Evolutionary conservation across 1,140 invertebrate species (phyloP).

Genomic region (Trichoplusia ni): DNA sequence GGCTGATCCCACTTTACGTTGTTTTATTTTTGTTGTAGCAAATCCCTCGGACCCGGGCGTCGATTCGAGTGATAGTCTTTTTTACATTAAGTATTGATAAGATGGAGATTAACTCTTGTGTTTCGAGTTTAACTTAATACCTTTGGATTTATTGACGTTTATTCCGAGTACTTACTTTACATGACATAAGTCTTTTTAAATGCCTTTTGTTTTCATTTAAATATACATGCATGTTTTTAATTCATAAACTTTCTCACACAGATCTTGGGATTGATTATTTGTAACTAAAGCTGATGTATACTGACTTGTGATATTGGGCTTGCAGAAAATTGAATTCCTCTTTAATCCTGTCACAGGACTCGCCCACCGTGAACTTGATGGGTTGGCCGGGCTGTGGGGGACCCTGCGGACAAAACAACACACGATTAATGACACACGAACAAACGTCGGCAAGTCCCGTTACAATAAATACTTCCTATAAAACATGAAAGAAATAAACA

Average conservation of each 20-base stretch:
- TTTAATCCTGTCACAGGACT: conserved; percentile 97
- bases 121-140: too few species aligned
- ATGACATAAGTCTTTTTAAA: too few species aligned
- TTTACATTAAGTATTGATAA: background rate
- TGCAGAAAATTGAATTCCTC: conserved; percentile 99
- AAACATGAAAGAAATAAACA: background rate
- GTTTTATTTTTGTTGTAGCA: conserved; percentile 40
- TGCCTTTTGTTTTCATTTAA: too few species aligned
- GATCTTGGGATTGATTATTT: too few species aligned
- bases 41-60: conserved; percentile 20
- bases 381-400: conserved; percentile 92
- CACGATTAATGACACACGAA: conserved; percentile 9
- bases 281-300: too few species aligned
- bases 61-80: background rate
- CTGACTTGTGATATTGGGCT: conserved; percentile 99
- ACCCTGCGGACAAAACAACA: conserved; percentile 84
- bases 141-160: too few species aligned
- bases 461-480: conserved; percentile 14
- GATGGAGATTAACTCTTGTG: background rate
- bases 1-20: conserved; percentile 60
- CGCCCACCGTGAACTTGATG: conserved; percentile 95
- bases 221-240: too few species aligned
- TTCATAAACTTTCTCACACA: too few species aligned
- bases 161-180: too few species aligned
- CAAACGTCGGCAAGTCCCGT: conserved; percentile 7